Conservation (phyloP, 1,140 invertebrate genomes). For the Cardiocondyla obscurior region DNA sequence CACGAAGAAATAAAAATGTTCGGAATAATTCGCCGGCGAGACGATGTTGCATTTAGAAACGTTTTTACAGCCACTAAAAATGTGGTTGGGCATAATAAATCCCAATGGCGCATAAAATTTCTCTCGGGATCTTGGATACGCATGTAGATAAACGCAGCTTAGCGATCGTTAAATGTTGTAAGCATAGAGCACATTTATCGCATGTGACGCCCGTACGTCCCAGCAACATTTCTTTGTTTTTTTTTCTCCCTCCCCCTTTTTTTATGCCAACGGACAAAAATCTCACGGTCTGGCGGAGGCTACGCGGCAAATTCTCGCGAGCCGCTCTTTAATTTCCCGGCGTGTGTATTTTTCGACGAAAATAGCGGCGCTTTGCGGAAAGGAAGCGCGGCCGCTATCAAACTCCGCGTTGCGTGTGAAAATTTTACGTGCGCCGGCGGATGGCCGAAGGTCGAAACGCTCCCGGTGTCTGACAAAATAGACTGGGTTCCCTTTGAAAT, state of each 20-base stretch:
- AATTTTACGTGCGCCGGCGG: not conserved
- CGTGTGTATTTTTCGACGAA: slow-evolving; percentile 29
- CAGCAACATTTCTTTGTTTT: not conserved
- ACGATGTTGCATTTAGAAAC: not conserved
- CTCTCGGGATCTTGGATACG: not conserved
- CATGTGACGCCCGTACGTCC: not conserved
- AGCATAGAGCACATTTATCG: slow-evolving; percentile 10
- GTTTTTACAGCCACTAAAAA: slow-evolving; percentile 9
- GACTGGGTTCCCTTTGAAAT: slow-evolving; percentile 32
- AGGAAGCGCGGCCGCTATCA: not conserved
- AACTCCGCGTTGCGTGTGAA: slow-evolving; percentile 9
- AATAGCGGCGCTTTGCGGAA: slow-evolving; percentile 36
- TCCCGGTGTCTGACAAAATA: slow-evolving; percentile 6
- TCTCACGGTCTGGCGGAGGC: not conserved
- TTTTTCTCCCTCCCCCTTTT: too few species aligned
- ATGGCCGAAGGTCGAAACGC: not conserved
- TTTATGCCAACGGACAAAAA: not conserved
- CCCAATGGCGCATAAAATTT: slow-evolving; percentile 4
- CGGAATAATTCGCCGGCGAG: not conserved
- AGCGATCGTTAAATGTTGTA: slow-evolving; percentile 19
- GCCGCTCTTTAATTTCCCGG: not conserved
- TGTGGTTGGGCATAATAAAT: too few species aligned
- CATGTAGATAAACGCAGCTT: slow-evolving; percentile 9
- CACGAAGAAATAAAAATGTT: not conserved
- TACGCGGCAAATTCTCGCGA: slow-evolving; percentile 15